These are phyloP conservation scores for Mesochorus sp. DNA, from an alignment of 2,888 invertebrate species.

Conservation along the genomic window DNA sequence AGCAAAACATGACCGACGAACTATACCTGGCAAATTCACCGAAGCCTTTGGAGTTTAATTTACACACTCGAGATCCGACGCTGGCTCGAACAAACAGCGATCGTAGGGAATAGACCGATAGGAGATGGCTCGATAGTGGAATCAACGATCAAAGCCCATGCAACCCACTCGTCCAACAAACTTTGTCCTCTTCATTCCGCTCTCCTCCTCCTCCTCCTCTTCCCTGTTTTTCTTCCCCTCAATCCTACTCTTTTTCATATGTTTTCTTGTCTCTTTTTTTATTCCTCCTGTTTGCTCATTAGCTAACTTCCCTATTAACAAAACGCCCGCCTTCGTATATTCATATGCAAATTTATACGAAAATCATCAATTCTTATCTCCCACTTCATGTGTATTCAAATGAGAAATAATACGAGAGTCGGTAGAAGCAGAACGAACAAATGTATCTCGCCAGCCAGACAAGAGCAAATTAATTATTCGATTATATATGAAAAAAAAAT, in stretches of 20 bases:
- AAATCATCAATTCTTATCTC: too few relatives aligned
- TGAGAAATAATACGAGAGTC: too few relatives aligned
- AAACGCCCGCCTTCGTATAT: too few relatives aligned
- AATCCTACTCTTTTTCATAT: not conserved
- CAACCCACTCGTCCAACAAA: constrained; percentile 1
- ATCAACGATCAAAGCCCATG: constrained; percentile 53
- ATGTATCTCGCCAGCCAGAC: too few relatives aligned
- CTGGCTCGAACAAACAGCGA: not conserved
- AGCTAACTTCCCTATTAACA: too few relatives aligned
- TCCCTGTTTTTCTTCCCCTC: not conserved
- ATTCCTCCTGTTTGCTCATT: too few relatives aligned
- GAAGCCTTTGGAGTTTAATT: constrained; percentile 16
- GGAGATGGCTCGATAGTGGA: constrained; percentile 37
- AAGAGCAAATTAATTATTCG: constrained; percentile 55
- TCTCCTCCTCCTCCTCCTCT: constrained; percentile 21
- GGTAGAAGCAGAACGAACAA: too few relatives aligned
- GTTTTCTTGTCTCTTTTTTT: too few relatives aligned
- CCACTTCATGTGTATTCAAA: too few relatives aligned
- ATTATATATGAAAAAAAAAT: constrained; percentile 21
- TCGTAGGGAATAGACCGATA: too few relatives aligned
- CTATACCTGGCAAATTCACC: not conserved
- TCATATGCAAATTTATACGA: too few relatives aligned
- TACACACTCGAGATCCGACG: constrained; percentile 15
- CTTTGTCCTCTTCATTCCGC: constrained; percentile 11
- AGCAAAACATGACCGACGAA: not conserved